Base-by-base conservation (phyloP, 2,113 vertebrate genomes). In the Alosa alosa region DNA sequence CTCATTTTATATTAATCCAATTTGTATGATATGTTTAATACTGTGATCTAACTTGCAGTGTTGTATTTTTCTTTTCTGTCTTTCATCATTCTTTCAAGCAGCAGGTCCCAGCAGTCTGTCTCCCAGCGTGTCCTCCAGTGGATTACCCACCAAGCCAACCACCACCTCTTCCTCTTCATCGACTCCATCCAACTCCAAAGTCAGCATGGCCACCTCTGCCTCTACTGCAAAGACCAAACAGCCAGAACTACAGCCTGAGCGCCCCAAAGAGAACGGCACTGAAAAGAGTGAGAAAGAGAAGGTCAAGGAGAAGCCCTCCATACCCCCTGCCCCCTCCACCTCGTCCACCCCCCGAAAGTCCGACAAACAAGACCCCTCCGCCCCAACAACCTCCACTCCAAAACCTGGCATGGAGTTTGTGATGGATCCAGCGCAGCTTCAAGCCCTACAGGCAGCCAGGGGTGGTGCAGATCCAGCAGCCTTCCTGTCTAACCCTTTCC, bases 401-500 rank as follows among this genome's bases (percentile, higher is more conserved):
- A 93, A 95, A 90, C 94, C 95, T 0, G 6, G 94, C 87, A 95
- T 96, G 96, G 96, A 97, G 88, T 96, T 96, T 0, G 93, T 94
- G 0, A 94, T 96, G 88, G 96, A 97, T 89, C 95, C 95, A 0
- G 87, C 95, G 0, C 96, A 97, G 92, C 94, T 97, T 8, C 97
- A 97, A 93, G 96, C 96, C 1, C 93, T 97, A 85, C 97, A 97
- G 92, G 96, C 96, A 0, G 96, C 95, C 87, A 93, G 97, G 64
- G 96, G 90, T 85, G 96, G 90, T 85, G 95, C 95, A 0, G 97
- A 97, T 92, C 96, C 95, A 81, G 89, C 96, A 31, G 92, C 96
- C 31, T 75, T 97, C 93, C 94, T 97, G 86, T 94, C 96, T 0
- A 96, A 95, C 92, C 96, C 96, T 92, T 96, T 97, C 91, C 95